Percentiles rank a stretch among this genome's conserved stretches.
These are phyloP conservation scores for Pangasius macronema DNA, from an alignment of 2,797 vertebrate genomes.

Conservation along the genomic window DNA sequence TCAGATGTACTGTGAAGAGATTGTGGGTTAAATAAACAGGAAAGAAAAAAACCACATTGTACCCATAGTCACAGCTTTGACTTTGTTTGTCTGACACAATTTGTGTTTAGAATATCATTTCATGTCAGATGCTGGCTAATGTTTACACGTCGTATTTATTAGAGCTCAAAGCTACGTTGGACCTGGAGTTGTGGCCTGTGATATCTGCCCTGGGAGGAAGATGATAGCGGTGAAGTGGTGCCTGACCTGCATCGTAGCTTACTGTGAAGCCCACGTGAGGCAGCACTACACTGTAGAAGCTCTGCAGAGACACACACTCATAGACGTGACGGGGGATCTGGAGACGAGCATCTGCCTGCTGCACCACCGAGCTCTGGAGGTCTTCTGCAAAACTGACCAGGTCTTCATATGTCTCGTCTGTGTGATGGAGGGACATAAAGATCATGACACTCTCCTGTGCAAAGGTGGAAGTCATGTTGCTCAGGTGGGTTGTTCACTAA, in stretches of 20 bases:
- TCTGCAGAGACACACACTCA: constrained; percentile 45
- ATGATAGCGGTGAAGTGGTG: constrained; percentile 68
- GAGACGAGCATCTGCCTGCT: background rate
- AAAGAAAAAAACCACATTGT: background rate
- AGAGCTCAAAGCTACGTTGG: background rate
- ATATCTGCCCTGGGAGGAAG: constrained; percentile 52
- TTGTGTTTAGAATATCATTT: background rate
- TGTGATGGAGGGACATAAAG: constrained; percentile 26
- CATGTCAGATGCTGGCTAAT: too few species aligned
- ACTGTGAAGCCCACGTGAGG: constrained; percentile 45
- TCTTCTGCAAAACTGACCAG: constrained; percentile 35
- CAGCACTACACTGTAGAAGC: constrained; percentile 47
- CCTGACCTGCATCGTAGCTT: constrained; percentile 37
- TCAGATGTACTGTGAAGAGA: background rate
- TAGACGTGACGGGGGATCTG: constrained; percentile 15
- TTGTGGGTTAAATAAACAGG: too few species aligned
- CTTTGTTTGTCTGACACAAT: background rate
- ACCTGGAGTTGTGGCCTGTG: constrained; percentile 43
- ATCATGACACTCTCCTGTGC: background rate
- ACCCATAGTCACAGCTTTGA: background rate
- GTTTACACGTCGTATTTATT: too few species aligned
- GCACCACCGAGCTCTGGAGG: constrained; percentile 44
- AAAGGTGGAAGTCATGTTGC: background rate
- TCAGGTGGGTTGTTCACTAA: background rate
- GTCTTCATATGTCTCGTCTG: background rate